These are phyloP conservation scores for Alauda arvensis DNA, from an alignment of 2,797 vertebrate species.

Conservation along the genomic window DNA sequence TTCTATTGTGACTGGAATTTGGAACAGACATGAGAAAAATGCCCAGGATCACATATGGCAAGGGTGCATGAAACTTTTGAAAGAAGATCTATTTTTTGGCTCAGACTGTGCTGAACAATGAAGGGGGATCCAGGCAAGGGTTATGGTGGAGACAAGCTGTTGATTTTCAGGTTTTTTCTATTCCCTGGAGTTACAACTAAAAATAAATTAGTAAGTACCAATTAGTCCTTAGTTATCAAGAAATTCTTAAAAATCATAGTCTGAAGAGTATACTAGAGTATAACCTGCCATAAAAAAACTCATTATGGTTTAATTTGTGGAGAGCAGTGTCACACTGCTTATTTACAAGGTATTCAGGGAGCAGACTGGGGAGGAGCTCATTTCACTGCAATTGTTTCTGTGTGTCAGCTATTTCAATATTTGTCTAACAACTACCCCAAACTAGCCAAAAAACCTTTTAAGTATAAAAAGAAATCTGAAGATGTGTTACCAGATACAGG, in stretches of 20 bases:
- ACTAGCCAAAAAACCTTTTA: not conserved
- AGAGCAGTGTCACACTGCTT: not conserved
- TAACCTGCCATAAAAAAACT: not conserved
- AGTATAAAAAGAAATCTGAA: not conserved
- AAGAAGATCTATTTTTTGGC: not conserved
- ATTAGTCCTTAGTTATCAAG: not conserved
- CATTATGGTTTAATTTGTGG: not conserved
- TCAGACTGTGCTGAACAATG: not conserved
- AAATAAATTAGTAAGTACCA: not conserved
- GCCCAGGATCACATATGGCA: not conserved
- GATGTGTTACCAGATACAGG: not conserved
- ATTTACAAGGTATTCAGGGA: not conserved
- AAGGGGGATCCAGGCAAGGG: not conserved
- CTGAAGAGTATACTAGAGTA: not conserved
- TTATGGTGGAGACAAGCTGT: not conserved
- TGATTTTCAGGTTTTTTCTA: not conserved
- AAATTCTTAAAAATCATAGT: not conserved
- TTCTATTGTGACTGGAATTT: conserved; percentile 18
- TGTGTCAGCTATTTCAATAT: not conserved
- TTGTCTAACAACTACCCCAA: not conserved
- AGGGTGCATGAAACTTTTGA: not conserved
- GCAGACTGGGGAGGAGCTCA: not conserved
- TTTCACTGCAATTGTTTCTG: not conserved
- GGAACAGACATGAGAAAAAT: not conserved
- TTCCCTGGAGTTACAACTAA: not conserved